A percentile compares a stretch with the other conserved stretches of the same genome.
phyloP scores from a whole-genome alignment of 2,797 vertebrate species.

The Antrozous pallidus region DNA sequence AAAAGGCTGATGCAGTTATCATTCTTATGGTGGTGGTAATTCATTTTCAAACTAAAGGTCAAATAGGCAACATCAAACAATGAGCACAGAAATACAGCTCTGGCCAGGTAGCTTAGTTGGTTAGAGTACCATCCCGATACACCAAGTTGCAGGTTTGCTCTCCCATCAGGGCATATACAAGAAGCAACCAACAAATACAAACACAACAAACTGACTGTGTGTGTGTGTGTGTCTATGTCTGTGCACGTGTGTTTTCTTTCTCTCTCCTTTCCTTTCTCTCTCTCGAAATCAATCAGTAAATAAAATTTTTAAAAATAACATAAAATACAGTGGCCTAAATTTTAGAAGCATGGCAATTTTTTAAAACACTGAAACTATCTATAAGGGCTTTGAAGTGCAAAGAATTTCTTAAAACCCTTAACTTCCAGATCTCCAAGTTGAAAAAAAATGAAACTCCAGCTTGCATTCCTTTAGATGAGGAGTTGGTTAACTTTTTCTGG shows the following conservation, averaged over 20 bases:
- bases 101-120: neutral
- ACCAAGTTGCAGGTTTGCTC: neutral
- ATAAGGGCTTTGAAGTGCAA: neutral
- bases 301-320: neutral
- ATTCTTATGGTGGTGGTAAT: neutral
- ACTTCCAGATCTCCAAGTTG: neutral
- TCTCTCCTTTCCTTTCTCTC: neutral
- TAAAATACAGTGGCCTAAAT: neutral
- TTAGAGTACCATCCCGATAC: neutral
- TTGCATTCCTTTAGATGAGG: neutral
- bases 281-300: neutral
- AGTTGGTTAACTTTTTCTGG: neutral
- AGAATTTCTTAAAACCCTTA: slow-evolving; percentile 19
- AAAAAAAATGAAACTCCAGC: neutral
- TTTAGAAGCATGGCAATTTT: neutral
- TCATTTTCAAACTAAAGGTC: slow-evolving; percentile 11
- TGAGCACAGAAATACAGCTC: neutral
- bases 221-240: too few relatives aligned
- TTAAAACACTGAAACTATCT: neutral
- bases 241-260: neutral
- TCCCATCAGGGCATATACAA: neutral
- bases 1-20: neutral
- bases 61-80: neutral
- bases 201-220: neutral
- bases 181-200: neutral